These are phyloP conservation scores for Campoletis raptor DNA, from an alignment of 2,888 invertebrate species.

Conservation along the genomic window DNA sequence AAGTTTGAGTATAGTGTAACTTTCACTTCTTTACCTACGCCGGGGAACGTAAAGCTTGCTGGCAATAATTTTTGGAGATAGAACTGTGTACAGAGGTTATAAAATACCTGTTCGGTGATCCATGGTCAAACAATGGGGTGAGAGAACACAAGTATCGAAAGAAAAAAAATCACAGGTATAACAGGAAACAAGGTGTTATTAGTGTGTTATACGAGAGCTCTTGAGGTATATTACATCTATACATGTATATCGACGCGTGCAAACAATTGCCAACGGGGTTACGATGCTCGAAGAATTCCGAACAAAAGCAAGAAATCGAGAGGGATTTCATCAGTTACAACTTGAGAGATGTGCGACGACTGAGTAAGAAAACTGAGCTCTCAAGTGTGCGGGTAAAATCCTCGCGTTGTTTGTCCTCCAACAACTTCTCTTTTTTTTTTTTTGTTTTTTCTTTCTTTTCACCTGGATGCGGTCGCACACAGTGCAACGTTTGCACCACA, in stretches of 20 bases:
- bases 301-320: slow-evolving; percentile 72
- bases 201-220: slow-evolving; percentile 53
- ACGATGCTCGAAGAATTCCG: slow-evolving; percentile 70
- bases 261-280: slow-evolving; percentile 68
- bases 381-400: slow-evolving; percentile 64
- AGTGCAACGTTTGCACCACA: slow-evolving; percentile 68
- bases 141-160: slow-evolving; percentile 27
- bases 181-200: slow-evolving; percentile 68
- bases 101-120: slow-evolving; percentile 57
- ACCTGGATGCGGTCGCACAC: slow-evolving; percentile 60
- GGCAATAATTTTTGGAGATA: slow-evolving; percentile 21
- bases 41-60: neutral
- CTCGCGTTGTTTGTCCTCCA: slow-evolving; percentile 63
- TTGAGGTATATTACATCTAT: slow-evolving; percentile 54
- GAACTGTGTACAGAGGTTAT: slow-evolving; percentile 13
- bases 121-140: slow-evolving; percentile 60
- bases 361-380: slow-evolving; percentile 51
- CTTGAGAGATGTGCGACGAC: slow-evolving; percentile 39
- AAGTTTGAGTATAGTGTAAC: neutral
- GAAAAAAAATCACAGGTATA: slow-evolving; percentile 61
- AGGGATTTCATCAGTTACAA: slow-evolving; percentile 68
- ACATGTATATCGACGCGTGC: slow-evolving; percentile 64
- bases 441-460: slow-evolving; percentile 6
- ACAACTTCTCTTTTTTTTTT: slow-evolving; percentile 8
- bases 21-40: slow-evolving; percentile 3